Conservation (phyloP, 2,888 invertebrate genomes). For the Synergus laeviventris region DNA sequence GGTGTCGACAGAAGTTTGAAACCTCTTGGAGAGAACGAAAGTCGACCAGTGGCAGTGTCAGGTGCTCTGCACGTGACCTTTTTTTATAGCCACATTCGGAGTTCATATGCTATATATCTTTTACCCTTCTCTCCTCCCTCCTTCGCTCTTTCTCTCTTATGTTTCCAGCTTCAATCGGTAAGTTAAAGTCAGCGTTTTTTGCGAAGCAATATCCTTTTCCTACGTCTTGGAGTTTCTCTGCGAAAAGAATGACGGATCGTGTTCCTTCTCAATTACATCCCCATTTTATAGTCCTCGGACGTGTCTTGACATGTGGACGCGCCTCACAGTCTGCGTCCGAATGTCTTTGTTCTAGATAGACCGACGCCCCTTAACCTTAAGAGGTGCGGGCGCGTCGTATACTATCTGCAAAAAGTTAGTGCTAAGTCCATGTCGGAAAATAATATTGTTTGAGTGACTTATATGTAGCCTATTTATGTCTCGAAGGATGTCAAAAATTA, state of each 20-base stretch:
- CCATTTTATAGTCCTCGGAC: conserved; percentile 25
- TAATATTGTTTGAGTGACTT: too few species aligned
- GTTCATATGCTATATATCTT: conserved; percentile 11
- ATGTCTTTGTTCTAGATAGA: background rate
- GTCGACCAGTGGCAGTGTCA: conserved; percentile 19
- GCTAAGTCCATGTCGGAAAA: too few species aligned
- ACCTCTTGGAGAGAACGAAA: background rate
- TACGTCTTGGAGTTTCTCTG: background rate
- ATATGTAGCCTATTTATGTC: too few species aligned
- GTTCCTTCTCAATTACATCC: conserved; percentile 22
- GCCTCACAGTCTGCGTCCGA: background rate
- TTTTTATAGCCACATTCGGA: conserved; percentile 31
- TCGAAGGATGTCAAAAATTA: too few species aligned
- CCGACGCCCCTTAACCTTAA: background rate
- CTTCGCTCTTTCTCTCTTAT: background rate
- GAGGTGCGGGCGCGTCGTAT: too few species aligned
- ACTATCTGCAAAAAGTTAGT: too few species aligned
- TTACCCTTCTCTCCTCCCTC: conserved; percentile 2
- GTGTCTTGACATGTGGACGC: conserved; percentile 15
- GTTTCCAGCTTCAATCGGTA: conserved; percentile 14
- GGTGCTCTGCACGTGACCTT: conserved; percentile 24
- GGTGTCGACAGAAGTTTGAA: conserved; percentile 10
- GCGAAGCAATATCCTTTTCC: conserved; percentile 16
- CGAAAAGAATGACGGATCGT: conserved; percentile 25
- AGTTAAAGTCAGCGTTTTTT: conserved; percentile 33